A percentile compares a stretch with the other conserved stretches of the same genome.
Evolutionary conservation across 2,888 invertebrate genomes (phyloP).

Genomic region (Lasioglossum pauxillum): DNA sequence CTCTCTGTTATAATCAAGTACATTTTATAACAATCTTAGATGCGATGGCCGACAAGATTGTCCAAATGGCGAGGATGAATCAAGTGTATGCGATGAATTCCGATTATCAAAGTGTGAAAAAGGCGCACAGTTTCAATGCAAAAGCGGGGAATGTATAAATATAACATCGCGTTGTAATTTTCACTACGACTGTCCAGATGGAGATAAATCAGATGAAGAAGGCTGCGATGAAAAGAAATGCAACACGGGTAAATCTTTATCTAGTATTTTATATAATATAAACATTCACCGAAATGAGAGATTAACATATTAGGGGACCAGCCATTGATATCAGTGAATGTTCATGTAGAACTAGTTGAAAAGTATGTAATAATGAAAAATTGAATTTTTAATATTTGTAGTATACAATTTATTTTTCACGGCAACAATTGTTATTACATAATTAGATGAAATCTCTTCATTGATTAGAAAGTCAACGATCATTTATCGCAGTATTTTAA

Average conservation of each 20-base stretch:
- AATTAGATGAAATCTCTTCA: background rate
- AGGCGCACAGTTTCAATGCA: constrained; percentile 85
- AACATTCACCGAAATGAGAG: constrained; percentile 35
- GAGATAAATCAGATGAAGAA: constrained; percentile 87
- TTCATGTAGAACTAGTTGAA: background rate
- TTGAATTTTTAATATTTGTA: background rate
- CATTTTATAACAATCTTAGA: constrained; percentile 56
- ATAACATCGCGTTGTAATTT: constrained; percentile 85
- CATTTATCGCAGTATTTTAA: background rate
- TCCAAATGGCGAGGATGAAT: constrained; percentile 86
- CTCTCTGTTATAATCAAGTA: background rate
- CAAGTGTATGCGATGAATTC: constrained; percentile 84
- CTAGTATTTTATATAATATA: constrained; percentile 50
- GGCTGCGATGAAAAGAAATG: constrained; percentile 81
- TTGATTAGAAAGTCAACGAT: background rate
- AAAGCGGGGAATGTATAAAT: constrained; percentile 85
- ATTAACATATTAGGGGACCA: background rate
- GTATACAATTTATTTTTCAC: background rate
- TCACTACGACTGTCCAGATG: constrained; percentile 86
- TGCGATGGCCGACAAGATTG: constrained; percentile 87
- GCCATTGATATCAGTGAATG: background rate
- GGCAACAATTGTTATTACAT: background rate
- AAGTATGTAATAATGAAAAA: background rate
- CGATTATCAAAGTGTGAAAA: constrained; percentile 79
- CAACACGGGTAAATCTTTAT: constrained; percentile 67